Evolutionary conservation across 2,888 invertebrate genomes (phyloP).

Genomic region (Synergus laeviventris): DNA sequence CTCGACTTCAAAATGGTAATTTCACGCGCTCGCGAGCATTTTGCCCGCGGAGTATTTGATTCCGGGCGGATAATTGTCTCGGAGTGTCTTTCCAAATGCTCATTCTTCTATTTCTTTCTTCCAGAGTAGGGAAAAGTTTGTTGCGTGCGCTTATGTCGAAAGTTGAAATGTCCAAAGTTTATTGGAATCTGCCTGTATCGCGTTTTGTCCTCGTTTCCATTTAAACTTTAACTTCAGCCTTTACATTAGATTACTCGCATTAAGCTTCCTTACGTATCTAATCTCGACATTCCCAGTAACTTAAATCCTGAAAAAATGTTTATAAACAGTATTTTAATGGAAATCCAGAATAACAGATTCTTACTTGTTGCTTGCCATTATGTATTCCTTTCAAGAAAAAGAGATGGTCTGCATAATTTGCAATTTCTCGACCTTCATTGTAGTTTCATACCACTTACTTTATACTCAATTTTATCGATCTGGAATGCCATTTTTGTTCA

Average conservation of each 20-base stretch:
- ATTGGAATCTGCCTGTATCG: slow-evolving; percentile 25
- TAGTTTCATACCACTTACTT: background rate
- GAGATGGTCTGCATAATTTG: background rate
- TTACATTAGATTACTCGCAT: slow-evolving; percentile 15
- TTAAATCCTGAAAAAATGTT: slow-evolving; percentile 17
- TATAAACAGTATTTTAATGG: slow-evolving; percentile 18
- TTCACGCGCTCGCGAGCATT: slow-evolving; percentile 55
- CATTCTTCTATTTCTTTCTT: slow-evolving; percentile 30
- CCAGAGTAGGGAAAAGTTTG: slow-evolving; percentile 31
- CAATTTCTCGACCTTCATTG: background rate
- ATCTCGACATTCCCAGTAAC: background rate
- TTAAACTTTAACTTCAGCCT: slow-evolving; percentile 29
- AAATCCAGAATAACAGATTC: background rate
- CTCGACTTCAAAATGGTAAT: slow-evolving; percentile 53
- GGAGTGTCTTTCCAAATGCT: slow-evolving; percentile 46
- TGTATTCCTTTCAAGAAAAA: background rate
- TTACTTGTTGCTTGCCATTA: slow-evolving; percentile 21
- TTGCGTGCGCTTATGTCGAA: slow-evolving; percentile 50
- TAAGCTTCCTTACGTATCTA: background rate
- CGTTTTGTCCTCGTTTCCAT: slow-evolving; percentile 16
- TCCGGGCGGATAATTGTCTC: slow-evolving; percentile 61
- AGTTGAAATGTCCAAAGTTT: slow-evolving; percentile 43
- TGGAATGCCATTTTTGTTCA: background rate
- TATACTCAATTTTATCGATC: background rate
- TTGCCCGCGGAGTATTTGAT: slow-evolving; percentile 59